These are phyloP conservation scores for Limnephilus auricula DNA, from an alignment of 2,888 invertebrate genomes.

Conservation along the genomic window DNA sequence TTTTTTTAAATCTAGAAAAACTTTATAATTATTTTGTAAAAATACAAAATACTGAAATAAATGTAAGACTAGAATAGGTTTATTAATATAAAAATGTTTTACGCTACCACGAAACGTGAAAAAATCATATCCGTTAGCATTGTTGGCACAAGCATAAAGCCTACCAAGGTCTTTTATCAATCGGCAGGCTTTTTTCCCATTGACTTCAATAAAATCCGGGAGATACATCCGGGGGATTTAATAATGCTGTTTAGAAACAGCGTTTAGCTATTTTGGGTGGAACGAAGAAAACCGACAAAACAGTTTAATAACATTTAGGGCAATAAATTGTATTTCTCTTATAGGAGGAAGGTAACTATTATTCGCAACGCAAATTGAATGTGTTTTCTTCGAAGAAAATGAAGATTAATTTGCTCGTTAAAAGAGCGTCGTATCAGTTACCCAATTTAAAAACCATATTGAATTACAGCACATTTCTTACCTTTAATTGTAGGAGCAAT, in stretches of 20 bases:
- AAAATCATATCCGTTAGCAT: not conserved
- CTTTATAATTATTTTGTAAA: too few species aligned
- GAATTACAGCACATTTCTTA: not conserved
- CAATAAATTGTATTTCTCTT: not conserved
- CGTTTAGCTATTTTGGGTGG: too few species aligned
- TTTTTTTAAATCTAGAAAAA: too few species aligned
- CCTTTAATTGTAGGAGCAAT: not conserved
- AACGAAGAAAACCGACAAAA: not conserved
- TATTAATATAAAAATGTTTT: too few species aligned
- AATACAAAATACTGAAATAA: too few species aligned
- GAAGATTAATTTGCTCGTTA: not conserved
- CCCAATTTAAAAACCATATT: not conserved
- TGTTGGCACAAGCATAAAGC: not conserved
- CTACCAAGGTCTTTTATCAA: not conserved
- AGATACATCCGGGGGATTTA: too few species aligned
- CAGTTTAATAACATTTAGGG: not conserved
- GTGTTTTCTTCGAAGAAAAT: not conserved
- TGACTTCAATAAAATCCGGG: not conserved
- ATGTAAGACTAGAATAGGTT: too few species aligned
- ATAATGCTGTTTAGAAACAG: too few species aligned
- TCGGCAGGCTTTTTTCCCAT: not conserved
- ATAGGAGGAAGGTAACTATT: not conserved
- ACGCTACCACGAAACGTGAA: too few species aligned
- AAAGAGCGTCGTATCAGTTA: slow-evolving; percentile 2
- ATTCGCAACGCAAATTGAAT: not conserved